Conservation (phyloP, 2,113 vertebrate genomes). For the Romanogobio albipinnatus region DNA sequence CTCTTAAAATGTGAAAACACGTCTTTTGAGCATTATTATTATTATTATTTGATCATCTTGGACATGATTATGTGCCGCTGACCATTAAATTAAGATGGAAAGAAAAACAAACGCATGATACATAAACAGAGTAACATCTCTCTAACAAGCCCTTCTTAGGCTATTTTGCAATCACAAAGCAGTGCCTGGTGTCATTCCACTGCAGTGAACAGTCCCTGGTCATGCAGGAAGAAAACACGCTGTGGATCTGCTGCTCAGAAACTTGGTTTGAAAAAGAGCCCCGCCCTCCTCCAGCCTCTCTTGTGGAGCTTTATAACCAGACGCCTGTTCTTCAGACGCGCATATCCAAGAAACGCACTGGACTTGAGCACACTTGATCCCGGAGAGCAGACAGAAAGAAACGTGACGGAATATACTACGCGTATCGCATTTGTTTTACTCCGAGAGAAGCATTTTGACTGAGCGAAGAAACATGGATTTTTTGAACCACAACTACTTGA, state of each 20-base stretch:
- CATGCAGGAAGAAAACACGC: slow-evolving; percentile 47
- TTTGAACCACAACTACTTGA: slow-evolving; percentile 82
- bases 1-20: not conserved
- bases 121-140: not conserved
- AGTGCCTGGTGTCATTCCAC: slow-evolving; percentile 22
- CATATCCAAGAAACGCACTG: slow-evolving; percentile 73
- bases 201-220: slow-evolving; percentile 28
- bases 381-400: slow-evolving; percentile 38
- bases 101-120: no score
- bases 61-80: not conserved
- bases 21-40: not conserved
- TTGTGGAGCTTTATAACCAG: slow-evolving; percentile 75
- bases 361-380: slow-evolving; percentile 58
- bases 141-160: not conserved
- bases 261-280: slow-evolving; percentile 71
- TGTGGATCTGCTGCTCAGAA: slow-evolving; percentile 63
- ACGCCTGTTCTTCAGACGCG: slow-evolving; percentile 65
- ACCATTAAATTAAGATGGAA: no score
- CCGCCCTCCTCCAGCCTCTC: slow-evolving; percentile 69
- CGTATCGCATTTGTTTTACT: slow-evolving; percentile 43
- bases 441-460: slow-evolving; percentile 40
- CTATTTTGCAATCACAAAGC: slow-evolving; percentile 25
- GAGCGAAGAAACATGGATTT: slow-evolving; percentile 77
- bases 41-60: not conserved
- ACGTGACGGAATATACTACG: slow-evolving; percentile 70